Evolutionary conservation across 1,140 invertebrate species (phyloP).

Genomic region (Dendroctonus valens): DNA sequence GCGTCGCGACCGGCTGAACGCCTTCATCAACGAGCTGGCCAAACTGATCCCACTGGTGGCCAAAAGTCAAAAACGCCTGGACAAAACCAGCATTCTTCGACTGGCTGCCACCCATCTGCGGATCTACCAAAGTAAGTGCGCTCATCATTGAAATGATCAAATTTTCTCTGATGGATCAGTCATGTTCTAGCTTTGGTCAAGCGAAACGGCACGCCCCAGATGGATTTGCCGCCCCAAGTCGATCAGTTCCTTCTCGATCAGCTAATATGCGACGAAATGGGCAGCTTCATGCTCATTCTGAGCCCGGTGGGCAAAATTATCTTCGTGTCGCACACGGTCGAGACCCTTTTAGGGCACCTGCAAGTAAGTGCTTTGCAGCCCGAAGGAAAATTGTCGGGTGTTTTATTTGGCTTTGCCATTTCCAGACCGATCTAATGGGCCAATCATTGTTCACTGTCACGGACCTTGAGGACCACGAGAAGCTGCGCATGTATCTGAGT

Average conservation of each 20-base stretch:
- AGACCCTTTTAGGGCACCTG: constrained; percentile 77
- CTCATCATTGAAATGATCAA: not conserved
- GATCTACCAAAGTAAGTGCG: constrained; percentile 60
- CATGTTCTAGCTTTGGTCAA: not conserved
- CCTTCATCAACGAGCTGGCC: constrained; percentile 79
- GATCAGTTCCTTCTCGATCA: constrained; percentile 46
- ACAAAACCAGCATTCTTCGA: constrained; percentile 86
- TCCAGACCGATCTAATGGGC: constrained; percentile 80
- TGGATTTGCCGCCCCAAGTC: constrained; percentile 45
- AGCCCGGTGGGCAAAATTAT: constrained; percentile 80
- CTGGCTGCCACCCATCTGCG: constrained; percentile 76
- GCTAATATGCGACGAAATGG: constrained; percentile 52
- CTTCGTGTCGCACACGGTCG: constrained; percentile 82
- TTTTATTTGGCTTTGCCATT: constrained; percentile 25
- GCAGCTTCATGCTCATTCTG: constrained; percentile 75
- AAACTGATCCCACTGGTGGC: constrained; percentile 79
- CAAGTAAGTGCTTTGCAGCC: constrained; percentile 60
- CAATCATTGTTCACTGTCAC: constrained; percentile 77
- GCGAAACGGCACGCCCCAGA: constrained; percentile 20
- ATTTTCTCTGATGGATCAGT: not conserved
- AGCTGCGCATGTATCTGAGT: constrained; percentile 67
- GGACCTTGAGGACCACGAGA: constrained; percentile 72
- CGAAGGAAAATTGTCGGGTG: not conserved
- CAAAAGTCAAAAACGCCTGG: constrained; percentile 74
- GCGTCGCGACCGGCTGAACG: constrained; percentile 84